phyloP scores from a whole-genome alignment of 2,888 invertebrate species.

The Hydrotaea cyrtoneurina region DNA sequence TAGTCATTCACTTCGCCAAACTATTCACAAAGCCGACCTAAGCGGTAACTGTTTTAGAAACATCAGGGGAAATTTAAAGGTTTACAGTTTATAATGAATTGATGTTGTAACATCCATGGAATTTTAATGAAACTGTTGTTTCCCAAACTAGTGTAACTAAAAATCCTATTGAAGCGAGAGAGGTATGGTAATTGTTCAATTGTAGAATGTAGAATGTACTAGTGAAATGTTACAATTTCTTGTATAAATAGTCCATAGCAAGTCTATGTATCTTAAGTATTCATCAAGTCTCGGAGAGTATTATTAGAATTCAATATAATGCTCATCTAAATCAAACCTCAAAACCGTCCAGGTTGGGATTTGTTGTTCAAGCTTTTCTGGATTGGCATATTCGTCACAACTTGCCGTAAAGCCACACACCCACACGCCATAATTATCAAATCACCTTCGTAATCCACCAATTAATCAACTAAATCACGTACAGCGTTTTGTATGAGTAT shows the following conservation, averaged over 20 bases:
- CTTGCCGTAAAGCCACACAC: too few relatives aligned
- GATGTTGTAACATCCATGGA: slow-evolving; percentile 9
- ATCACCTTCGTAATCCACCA: not conserved
- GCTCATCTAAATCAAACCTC: too few relatives aligned
- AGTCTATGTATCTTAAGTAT: too few relatives aligned
- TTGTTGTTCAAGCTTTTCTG: too few relatives aligned
- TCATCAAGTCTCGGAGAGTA: too few relatives aligned
- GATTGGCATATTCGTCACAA: too few relatives aligned
- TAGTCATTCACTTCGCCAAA: not conserved
- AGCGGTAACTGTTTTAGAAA: not conserved
- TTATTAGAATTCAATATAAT: too few relatives aligned
- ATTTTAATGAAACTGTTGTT: slow-evolving; percentile 5
- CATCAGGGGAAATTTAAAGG: not conserved
- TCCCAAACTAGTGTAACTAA: not conserved
- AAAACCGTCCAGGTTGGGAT: too few relatives aligned
- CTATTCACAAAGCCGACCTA: not conserved
- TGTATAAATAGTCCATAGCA: too few relatives aligned
- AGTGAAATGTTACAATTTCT: too few relatives aligned
- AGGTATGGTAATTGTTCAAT: not conserved
- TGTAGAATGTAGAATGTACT: too few relatives aligned
- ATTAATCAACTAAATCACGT: slow-evolving; percentile 18
- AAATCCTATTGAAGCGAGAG: not conserved
- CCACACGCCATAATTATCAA: not conserved
- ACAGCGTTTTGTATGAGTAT: not conserved
- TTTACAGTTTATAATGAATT: slow-evolving; percentile 9